Evolutionary conservation across 2,888 invertebrate species (phyloP), one percentile per base, ranked within the genome.

Genomic region (Coleophora flavipennella): DNA sequence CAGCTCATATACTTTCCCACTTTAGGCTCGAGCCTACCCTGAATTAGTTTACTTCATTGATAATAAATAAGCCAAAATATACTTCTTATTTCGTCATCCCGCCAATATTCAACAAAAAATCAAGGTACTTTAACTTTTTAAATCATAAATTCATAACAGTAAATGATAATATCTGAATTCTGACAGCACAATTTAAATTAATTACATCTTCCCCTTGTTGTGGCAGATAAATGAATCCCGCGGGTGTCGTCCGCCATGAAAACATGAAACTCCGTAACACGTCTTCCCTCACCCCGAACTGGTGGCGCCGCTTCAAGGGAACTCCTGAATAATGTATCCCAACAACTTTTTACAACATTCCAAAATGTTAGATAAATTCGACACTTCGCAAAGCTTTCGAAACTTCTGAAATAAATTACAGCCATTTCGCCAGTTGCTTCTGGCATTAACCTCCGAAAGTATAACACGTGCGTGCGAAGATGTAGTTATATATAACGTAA

Each of bases 131-230:
- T n/a, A n/a, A 7, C 14, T 33, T 13, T 33, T 10, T 32, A 32
- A 32, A 32, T 12, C 9, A 8, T 26, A 37, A 31, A 37, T 37
- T 25, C 25, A n/a, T 9, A 26, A 32, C 31, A 35, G 8, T 11
- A 27, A 13, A 7, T 35, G 34, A 9, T 11, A 14, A 12, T 7
- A 25, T 11, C 54, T 47, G 57, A 54, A 63, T 55, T 52, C 51
- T 69, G 70, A 64, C 68, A 63, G 66, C 56, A 59, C 67, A 68
- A 71, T 72, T 72, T 72, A 63, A 78, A 78, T 79, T 78, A 78
- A 75, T 77, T 74, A 75, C 71, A 61, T 65, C 62, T 64, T 65
- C 64, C 65, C 57, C 65, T 60, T 57, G 60, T 52, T 66, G 43
- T 63, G 65, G 63, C 59, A 73, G 72, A 78, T 61, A 70, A 74